Percentiles rank a stretch among this genome's conserved stretches.
These are phyloP conservation scores for Phaethornis superciliosus DNA, from an alignment of 2,113 vertebrate species.

Conservation along the genomic window DNA sequence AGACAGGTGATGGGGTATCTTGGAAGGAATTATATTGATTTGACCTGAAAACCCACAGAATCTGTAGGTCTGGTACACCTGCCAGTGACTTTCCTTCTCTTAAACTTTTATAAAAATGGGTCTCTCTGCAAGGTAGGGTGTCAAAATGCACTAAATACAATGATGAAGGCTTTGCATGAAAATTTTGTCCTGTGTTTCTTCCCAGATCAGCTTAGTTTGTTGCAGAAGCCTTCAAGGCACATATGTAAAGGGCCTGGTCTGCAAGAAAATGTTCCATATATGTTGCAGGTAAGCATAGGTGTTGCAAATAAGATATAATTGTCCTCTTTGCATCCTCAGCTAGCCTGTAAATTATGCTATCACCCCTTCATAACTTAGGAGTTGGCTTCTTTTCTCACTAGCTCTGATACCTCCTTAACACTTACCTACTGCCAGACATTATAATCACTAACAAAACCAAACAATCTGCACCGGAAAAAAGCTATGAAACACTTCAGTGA, in stretches of 20 bases:
- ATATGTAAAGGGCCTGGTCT: no score
- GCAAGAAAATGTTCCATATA: rapidly evolving
- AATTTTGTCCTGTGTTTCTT: neutral
- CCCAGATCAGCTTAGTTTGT: neutral
- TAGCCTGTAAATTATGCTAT: neutral
- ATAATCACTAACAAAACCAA: neutral
- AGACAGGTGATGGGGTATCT: neutral
- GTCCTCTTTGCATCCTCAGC: neutral
- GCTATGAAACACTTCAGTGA: neutral
- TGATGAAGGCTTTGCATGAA: neutral
- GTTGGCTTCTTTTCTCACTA: neutral
- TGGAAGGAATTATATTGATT: neutral
- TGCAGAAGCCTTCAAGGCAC: neutral
- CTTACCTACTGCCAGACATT: neutral
- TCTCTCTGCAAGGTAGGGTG: neutral
- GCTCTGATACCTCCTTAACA: neutral
- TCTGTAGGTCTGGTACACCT: neutral
- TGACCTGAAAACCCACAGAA: neutral
- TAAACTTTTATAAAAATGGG: neutral
- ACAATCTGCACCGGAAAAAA: neutral
- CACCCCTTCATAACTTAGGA: neutral
- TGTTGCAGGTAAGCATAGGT: neutral
- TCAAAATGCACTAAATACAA: neutral
- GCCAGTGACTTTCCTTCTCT: neutral
- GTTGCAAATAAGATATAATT: neutral